Conservation (phyloP, 2,888 invertebrate species). For the Acleris holmiana region DNA sequence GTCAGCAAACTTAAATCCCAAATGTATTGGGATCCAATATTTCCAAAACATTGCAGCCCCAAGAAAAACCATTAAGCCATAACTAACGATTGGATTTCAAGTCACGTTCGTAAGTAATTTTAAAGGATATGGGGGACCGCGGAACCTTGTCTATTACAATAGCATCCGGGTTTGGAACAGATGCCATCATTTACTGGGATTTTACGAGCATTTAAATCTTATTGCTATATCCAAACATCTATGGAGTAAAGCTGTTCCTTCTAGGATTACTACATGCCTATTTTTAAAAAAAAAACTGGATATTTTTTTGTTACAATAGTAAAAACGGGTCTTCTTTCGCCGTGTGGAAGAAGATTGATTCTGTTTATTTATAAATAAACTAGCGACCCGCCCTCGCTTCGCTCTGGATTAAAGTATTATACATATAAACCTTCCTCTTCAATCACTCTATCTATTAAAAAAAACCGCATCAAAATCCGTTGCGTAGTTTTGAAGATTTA, state of each 20-base stretch:
- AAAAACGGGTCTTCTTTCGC: no score
- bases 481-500: no score
- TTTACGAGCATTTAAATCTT: constrained; percentile 24
- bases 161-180: constrained; percentile 55
- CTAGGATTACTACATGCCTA: not conserved
- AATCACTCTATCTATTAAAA: no score
- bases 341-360: no score
- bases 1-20: constrained; percentile 24
- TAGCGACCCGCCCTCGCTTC: no score
- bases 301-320: no score
- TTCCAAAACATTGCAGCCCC: constrained; percentile 35
- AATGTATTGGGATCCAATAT: constrained; percentile 35
- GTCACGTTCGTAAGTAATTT: constrained; percentile 73
- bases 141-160: constrained; percentile 53
- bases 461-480: no score
- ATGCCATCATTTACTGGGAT: constrained; percentile 47
- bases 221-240: constrained; percentile 9
- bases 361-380: no score
- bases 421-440: no score
- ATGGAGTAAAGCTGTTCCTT: not conserved
- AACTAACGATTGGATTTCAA: constrained; percentile 53
- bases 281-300: not conserved
- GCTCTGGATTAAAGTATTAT: no score
- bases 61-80: constrained; percentile 37
- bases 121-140: constrained; percentile 54